Conservation (phyloP, 2,113 vertebrate species). For the Ciconia maguari region DNA sequence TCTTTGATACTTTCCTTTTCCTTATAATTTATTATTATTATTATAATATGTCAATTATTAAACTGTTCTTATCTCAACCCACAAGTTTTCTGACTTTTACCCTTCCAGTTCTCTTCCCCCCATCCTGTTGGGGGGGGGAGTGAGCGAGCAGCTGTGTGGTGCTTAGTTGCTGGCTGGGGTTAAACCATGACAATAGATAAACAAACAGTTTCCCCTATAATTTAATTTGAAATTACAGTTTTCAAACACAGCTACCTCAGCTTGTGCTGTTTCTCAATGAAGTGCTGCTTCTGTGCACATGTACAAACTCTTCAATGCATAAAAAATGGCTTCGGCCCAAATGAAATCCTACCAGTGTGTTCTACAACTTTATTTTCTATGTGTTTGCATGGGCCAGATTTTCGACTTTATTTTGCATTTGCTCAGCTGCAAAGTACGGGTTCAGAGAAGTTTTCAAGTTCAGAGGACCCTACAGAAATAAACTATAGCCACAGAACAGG, state of each 20-base stretch:
- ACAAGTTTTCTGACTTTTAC: too few relatives aligned
- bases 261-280: not conserved
- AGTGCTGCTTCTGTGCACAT: not conserved
- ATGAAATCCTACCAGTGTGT: not conserved
- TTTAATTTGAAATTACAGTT: not conserved
- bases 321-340: not conserved
- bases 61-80: too few relatives aligned
- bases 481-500: not conserved
- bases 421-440: not conserved
- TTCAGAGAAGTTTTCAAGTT: not conserved
- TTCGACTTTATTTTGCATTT: not conserved
- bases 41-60: not conserved
- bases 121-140: too few relatives aligned
- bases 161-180: too few relatives aligned
- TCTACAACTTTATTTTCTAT: not conserved
- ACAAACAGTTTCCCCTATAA: not conserved
- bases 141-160: too few relatives aligned
- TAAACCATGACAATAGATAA: not conserved
- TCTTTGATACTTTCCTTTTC: not conserved
- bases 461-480: not conserved
- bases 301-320: not conserved
- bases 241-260: not conserved
- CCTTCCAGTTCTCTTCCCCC: too few relatives aligned
- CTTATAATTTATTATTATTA: not conserved
- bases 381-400: not conserved